Base-by-base conservation (phyloP, 2,113 vertebrate genomes). In the Numida meleagris region DNA sequence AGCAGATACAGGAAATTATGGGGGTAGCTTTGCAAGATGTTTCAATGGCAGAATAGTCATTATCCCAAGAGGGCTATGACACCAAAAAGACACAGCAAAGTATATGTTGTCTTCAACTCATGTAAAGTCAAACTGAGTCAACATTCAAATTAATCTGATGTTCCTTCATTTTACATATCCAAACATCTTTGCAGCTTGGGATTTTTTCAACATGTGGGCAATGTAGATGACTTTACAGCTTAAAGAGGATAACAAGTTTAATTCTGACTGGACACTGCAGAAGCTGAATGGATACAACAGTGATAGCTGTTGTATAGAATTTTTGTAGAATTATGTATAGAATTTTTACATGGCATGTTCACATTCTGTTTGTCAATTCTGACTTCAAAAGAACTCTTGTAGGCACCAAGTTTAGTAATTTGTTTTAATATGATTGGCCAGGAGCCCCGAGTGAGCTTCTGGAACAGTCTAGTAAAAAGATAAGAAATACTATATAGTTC, bases 141-240 rank as follows among this genome's bases (percentile, higher is more conserved):
- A 67, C 68, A 82, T 86, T 86, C 16, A 93, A 89, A 94, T 80
- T 77, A 92, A 88, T 59, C 45, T 13, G 0, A 21, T 83, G 79
- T 86, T 86, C 88, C 46, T 84, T 89, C 82, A 77, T 46, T 93
- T 94, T 72, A 92, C 29, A 48, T 68, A 88, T 51, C 65, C 87
- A 93, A 93, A 80, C 86, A 57, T 65, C 90, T 83, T 88, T 75
- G 61, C 66, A 95, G 61, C 82, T 86, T 65, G 46, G 13, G 65
- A 94, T 67, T 43, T 76, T 96, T 95, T 95, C 91, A 96, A 88
- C 85, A 57, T 38, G 86, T 27, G 58, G 93, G 68, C 79, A 93
- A 89, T 43, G 89, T 73, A 63, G 72, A 80, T 86, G 67, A 80
- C 79, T 94, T 66, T 83, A 88, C 27, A 83, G 82, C 46, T 89